Base-by-base conservation (phyloP, 2,797 vertebrate genomes). In the Anguilla marmorata region DNA sequence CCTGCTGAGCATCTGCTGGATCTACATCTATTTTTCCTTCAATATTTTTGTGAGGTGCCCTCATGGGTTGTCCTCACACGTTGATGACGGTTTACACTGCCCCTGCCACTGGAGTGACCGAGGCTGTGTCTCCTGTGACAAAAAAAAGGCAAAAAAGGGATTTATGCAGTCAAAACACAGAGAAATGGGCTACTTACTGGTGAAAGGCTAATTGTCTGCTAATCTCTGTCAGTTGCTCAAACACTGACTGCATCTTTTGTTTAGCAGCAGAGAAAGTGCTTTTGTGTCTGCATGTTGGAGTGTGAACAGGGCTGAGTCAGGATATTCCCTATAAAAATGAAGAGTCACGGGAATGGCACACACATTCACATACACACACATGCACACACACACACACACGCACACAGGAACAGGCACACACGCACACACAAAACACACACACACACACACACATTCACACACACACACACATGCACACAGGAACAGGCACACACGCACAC, bases 211-310 rank as follows among this genome's bases (percentile, higher is more conserved):
- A 95, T 94, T 93, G 92, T 87, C 89, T 9, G 84, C 93, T 94
- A 94, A 95, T 93, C 94, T 89, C 37, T 76, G 85, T 87, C 91
- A 92, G 85, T 93, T 93, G 94, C 92, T 90, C 91, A 89, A 89
- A 90, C 89, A 92, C 88, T 94, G 91, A 94, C 92, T 94, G 92
- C 91, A 91, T 89, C 93, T 94, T 94, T 95, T 94, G 95, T 95
- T 91, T 89, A 91, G 89, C 90, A 60, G 80, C 92, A 93, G 93
- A 92, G 90, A 92, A 92, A 93, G 92, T 92, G 92, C 92, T 93
- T 94, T 89, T 93, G 92, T 91, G 90, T 86, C 86, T 56, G 24
- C 80, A 90, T 91, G 90, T 91, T 83, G 1, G 86, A 87, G 90
- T 91, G 92, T 90, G 91, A 89, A 91, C 92, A 90, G 86, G 86